Base-by-base conservation (phyloP, 2,113 vertebrate species). In the Nothocercus nigrocapillus region DNA sequence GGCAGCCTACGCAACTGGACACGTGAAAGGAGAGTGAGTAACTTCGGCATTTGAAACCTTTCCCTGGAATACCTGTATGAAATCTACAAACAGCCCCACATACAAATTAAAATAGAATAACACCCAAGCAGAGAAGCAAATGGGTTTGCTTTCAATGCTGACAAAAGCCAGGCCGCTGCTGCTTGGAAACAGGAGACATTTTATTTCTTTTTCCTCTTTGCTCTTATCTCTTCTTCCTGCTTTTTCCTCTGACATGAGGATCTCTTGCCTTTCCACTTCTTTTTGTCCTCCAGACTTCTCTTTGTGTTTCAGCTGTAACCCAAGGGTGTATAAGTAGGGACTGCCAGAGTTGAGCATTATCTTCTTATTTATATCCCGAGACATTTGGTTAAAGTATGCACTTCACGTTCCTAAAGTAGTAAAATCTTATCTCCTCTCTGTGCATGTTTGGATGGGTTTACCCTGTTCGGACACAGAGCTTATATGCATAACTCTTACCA, bases 1-100 rank as follows among this genome's bases (percentile, higher is more conserved):
- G 92, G 92, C 98, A 4, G 99, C 99, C 1, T 99, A 99, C 16
- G 42, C 97, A 34, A 98, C 98, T 0, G 99, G 99, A 82, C 98
- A 94, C 72, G 97, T 99, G 97, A 99, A 99, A 98, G 98, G 99
- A 98, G 98, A 99, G 99, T 99, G 98, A 98, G 99, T 99, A 98
- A 87, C 51, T 66, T 47, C 30, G 66, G 82, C 11, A 14, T 51
- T 24, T 6, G 12, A 78, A 34, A 47, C 16, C 18, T 62, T 38
- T 47, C n/a, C 40, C 4, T 54, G n/a, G 68, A 66, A 53, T 8
- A 69, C 36, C 56, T 81, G 28, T 8, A 7, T 42, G 30, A 88
- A 45, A 11, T 73, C 34, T 68, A 63, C 49, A 47, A 86, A 25
- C 15, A 25, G 25, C 64, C 13, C 18, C 42, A 2, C 0, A 0